A percentile compares a stretch with the other conserved stretches of the same genome.
These are phyloP conservation scores for Agelaius phoeniceus DNA, from an alignment of 2,113 vertebrate species.

Conservation along the genomic window DNA sequence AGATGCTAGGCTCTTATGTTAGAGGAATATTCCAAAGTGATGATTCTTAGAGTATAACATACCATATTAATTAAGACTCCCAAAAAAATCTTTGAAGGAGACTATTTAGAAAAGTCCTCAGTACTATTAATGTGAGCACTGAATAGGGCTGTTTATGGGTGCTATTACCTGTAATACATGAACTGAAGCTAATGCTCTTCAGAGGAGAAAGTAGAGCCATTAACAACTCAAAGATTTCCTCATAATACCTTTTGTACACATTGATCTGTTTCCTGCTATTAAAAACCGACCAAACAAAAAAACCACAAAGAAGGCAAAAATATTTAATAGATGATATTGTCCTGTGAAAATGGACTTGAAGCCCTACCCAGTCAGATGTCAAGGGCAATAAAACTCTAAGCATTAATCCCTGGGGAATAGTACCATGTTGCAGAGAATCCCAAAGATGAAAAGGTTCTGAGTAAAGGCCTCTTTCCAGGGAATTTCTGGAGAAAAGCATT, in stretches of 20 bases:
- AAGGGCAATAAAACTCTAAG: background rate
- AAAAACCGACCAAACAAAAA: background rate
- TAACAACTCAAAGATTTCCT: constrained; percentile 15
- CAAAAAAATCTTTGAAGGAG: background rate
- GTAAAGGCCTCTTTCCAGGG: background rate
- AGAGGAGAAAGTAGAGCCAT: background rate
- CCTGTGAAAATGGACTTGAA: background rate
- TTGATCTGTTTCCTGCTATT: background rate
- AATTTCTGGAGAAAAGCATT: background rate
- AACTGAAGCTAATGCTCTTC: background rate
- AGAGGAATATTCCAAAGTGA: background rate
- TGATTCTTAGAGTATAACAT: background rate
- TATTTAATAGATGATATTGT: background rate
- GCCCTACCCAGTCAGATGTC: background rate
- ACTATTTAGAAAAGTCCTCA: background rate
- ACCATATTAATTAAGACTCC: background rate
- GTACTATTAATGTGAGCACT: background rate
- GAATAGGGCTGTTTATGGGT: background rate
- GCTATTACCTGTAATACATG: background rate
- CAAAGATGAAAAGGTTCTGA: background rate
- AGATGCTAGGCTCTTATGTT: background rate
- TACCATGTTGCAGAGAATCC: background rate
- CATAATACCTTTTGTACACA: constrained; percentile 8
- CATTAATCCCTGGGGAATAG: background rate
- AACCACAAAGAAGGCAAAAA: background rate